These are phyloP conservation scores for Drosophila eugracilis DNA, from an alignment of 1,140 invertebrate species.

Conservation along the genomic window DNA sequence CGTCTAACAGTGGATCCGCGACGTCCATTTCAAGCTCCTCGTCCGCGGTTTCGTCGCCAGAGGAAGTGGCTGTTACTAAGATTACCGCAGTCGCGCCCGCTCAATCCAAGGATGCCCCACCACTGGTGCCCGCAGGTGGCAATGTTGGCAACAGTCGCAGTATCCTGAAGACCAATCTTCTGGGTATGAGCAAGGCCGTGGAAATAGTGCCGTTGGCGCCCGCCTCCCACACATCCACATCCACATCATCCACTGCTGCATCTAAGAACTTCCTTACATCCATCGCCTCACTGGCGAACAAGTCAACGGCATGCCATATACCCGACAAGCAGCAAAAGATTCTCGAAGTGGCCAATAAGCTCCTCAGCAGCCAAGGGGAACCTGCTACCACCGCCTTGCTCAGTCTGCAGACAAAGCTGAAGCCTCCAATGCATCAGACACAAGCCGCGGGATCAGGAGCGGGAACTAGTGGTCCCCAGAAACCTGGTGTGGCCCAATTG, in stretches of 20 bases:
- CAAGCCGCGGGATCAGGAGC: not conserved
- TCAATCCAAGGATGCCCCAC: slow-evolving; percentile 56
- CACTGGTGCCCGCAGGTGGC: slow-evolving; percentile 37
- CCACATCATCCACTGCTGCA: not conserved
- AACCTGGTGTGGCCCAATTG: slow-evolving; percentile 50
- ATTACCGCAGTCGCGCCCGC: slow-evolving; percentile 3
- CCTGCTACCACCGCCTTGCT: slow-evolving; percentile 8
- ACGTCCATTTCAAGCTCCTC: slow-evolving; percentile 6
- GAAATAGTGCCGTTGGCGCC: slow-evolving; percentile 66
- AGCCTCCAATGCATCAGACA: slow-evolving; percentile 27
- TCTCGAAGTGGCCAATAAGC: slow-evolving; percentile 65
- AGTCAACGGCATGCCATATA: slow-evolving; percentile 10
- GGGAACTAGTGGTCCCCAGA: slow-evolving; percentile 3
- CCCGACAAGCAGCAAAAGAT: slow-evolving; percentile 63
- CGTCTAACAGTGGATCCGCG: slow-evolving; percentile 1
- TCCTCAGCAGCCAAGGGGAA: slow-evolving; percentile 41
- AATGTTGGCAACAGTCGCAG: slow-evolving; percentile 69
- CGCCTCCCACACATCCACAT: not conserved
- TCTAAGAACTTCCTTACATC: slow-evolving; percentile 2
- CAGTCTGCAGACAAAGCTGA: slow-evolving; percentile 16
- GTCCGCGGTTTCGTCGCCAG: not conserved
- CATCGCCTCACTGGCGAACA: slow-evolving; percentile 8
- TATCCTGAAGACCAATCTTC: slow-evolving; percentile 74
- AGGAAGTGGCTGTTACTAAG: slow-evolving; percentile 7
- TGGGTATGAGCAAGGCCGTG: slow-evolving; percentile 74